Conservation (phyloP, 2,113 vertebrate genomes). For the Syngnathus typhle region DNA sequence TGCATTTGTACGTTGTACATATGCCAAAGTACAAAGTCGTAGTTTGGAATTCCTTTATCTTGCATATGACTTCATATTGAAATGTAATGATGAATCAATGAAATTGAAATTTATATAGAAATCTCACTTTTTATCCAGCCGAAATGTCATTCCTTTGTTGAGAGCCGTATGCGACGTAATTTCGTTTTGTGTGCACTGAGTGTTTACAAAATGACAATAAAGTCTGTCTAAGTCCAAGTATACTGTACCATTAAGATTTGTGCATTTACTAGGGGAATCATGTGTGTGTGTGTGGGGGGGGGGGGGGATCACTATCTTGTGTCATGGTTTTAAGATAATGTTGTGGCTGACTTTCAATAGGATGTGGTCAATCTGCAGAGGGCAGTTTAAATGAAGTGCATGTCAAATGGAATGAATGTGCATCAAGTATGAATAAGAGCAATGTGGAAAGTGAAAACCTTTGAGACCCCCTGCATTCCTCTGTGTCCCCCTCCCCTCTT, state of each 20-base stretch:
- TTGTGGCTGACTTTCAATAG: not conserved
- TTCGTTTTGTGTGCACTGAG: too few species aligned
- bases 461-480: slow-evolving; percentile 59
- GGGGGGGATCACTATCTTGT: too few species aligned
- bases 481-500: slow-evolving; percentile 27
- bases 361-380: not conserved
- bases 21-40: not conserved
- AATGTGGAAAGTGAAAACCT: slow-evolving; percentile 56
- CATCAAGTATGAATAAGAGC: slow-evolving; percentile 47
- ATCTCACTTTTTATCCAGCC: too few species aligned
- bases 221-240: too few species aligned
- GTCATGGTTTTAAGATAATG: not conserved
- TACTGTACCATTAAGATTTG: not conserved
- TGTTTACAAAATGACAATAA: too few species aligned
- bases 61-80: not conserved
- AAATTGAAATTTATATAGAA: too few species aligned
- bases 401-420: not conserved
- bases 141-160: too few species aligned
- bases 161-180: too few species aligned
- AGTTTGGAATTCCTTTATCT: not conserved
- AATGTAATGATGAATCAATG: too few species aligned
- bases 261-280: not conserved
- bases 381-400: not conserved
- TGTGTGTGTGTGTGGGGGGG: too few species aligned
- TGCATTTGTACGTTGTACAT: not conserved